Base-by-base conservation (phyloP, 2,888 invertebrate genomes). In the Cotesia congregata region DNA sequence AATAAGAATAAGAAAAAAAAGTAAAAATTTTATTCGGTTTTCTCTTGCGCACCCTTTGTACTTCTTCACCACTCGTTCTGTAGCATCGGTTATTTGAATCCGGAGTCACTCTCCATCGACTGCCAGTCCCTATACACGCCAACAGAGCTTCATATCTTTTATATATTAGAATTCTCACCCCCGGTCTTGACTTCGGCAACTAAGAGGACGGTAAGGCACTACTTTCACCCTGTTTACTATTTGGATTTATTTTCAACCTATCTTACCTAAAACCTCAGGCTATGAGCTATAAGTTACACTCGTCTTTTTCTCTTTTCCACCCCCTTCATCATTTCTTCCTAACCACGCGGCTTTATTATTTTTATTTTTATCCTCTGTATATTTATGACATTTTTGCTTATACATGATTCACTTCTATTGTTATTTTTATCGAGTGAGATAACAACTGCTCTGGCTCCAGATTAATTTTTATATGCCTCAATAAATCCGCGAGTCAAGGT, bases 151-250 rank as follows among this genome's bases (percentile, higher is more conserved):
- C 88, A 88, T 87, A 88, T 88, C 88, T 88, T 88, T 88, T 88
- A 87, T 87, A 87, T 86, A 88, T 87, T 87, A 86, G 85, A 86
- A 87, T 85, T 87, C 85, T 84, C 86, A 81, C 84, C 82, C 79
- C 79, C 30, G 30, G 30, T 81, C 75, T 73, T 67, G 75, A 74
- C 78, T 78, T 50, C 50, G 7, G 9, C 7, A 50, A 50, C 50
- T 50, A 50, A 50, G 50, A 50, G 50, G 50, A 50, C 50, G 50
- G 9, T 50, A 50, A 7, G 7, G 12, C 50, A 50, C 67, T 74
- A 68, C 72, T 69, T 75, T 73, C 77, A 76, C 80, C 77, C 81
- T 86, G 85, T 86, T 86, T 86, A 86, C 86, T 84, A 83, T 86
- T 86, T 86, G 86, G 86, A 86, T 86, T 86, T 86, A 85, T 86